Evolutionary conservation across 1,140 invertebrate species (phyloP).

Genomic region (Brachionus calyciflorus): DNA sequence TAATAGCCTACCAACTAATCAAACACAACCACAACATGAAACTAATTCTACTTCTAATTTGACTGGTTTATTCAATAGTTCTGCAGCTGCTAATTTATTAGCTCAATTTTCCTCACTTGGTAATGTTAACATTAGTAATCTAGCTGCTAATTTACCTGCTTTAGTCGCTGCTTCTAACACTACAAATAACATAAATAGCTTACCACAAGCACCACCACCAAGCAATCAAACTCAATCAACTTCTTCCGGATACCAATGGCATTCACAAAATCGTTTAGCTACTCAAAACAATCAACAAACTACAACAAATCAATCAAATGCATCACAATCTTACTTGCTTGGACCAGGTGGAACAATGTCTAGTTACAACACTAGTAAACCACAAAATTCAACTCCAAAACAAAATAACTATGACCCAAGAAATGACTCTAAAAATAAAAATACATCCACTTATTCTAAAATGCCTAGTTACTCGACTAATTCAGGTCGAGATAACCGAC

Average conservation of each 20-base stretch:
- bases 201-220: neutral
- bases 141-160: neutral
- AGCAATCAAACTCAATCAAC: neutral
- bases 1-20: neutral
- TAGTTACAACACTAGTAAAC: neutral
- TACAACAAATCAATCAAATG: neutral
- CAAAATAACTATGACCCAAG: neutral
- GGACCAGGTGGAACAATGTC: neutral
- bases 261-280: slow-evolving; percentile 26
- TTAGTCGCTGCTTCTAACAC: neutral
- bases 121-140: neutral
- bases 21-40: neutral
- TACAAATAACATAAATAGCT: too few species aligned
- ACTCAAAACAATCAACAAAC: neutral
- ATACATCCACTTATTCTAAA: neutral
- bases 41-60: neutral
- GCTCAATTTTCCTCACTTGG: neutral
- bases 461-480: too few species aligned
- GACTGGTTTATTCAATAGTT: slow-evolving; percentile 6
- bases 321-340: neutral
- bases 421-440: neutral
- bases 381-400: neutral
- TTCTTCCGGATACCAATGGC: slow-evolving; percentile 24
- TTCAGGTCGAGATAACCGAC: too few species aligned
- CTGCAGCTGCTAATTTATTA: neutral